Evolutionary conservation across 2,797 vertebrate species (phyloP), one percentile per base, ranked within the genome.

Genomic region (Spheniscus humboldti): DNA sequence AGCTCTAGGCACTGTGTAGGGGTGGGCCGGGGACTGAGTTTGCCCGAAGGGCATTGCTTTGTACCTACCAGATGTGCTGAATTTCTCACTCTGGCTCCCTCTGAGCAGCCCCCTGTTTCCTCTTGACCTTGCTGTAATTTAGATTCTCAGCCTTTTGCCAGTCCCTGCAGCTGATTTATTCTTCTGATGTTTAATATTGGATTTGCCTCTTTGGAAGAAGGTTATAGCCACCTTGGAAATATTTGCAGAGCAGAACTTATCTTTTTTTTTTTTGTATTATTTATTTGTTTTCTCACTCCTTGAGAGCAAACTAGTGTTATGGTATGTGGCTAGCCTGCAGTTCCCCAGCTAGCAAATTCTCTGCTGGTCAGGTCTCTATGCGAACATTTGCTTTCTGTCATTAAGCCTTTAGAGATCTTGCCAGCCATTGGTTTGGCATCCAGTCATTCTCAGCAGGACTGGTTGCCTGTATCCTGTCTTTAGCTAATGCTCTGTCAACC

Each of bases 391-490:
- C 55, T 0, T 92, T 92, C 92, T 94, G 86, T 96, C 94, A 86
- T 96, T 88, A 96, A 95, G 92, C 59, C 73, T 96, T 96, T 91
- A 94, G 90, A 90, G 90, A 81, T 94, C 94, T 82, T 96, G 94
- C 96, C 94, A 96, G 95, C 88, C 95, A 94, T 95, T 92, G 97
- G 96, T 95, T 96, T 97, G 95, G 96, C 96, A 96, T 66, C 76
- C 92, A 94, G 89, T 93, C 94, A 57, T 88, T 95, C 96, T 95
- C 97, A 96, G 94, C 94, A 92, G 95, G 92, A 94, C 95, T 88
- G 83, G 87, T 94, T 96, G 97, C 94, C 90, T 97, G 92, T 96
- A 96, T 95, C 95, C 96, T 95, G 93, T 96, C 94, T 96, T 97
- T 94, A 97, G 92, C 91, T 96, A 96, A 95, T 97, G 94, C 82